Evolutionary conservation across 2,797 vertebrate species (phyloP), one percentile per base, ranked within the genome.

Genomic region (Scolopax bukidnonensis): DNA sequence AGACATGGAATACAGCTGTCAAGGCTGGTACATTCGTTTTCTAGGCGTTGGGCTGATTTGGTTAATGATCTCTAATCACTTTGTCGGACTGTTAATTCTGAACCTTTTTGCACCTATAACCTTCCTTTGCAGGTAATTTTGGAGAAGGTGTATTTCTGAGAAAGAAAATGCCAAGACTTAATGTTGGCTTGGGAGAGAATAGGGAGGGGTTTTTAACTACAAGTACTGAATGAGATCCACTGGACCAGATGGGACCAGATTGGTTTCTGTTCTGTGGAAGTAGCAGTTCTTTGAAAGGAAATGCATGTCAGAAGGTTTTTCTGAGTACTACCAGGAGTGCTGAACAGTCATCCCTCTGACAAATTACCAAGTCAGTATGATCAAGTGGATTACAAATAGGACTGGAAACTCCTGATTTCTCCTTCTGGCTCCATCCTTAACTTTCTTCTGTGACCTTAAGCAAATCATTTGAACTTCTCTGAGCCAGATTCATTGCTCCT

Each of bases 1-100:
- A 96, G 97, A 81, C 91, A 90, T 79, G 97, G 97, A 97, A 95
- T 41, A 93, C 93, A 95, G 96, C 96, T 97, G 97, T 95, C 97
- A 94, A 33, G 95, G 96, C 74, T 50, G 54, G 82, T 71, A 86
- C 91, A 47, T 32, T 94, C 75, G n/a, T 95, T 96, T 96, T 80
- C 90, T 87, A 80, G 87, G 70, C 20, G 40, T 45, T 57, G 94
- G 86, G 83, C 73, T 90, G 90, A 59, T 54, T 71, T 41, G 50
- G 76, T 41, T 69, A 60, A 20, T 7, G 70, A 9, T 16, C 18
- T 4, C 27, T 8, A n/a, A 19, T 21, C 47, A 2, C 56, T 50
- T 63, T 83, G 61, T 54, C 1, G 32, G 27, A 12, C 57, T 9
- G 2, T 76, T 33, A 40, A 24, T 27, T 47, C 10, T 2, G 13